Base-by-base conservation (phyloP, 2,888 invertebrate genomes). In the Germaria angustata region DNA sequence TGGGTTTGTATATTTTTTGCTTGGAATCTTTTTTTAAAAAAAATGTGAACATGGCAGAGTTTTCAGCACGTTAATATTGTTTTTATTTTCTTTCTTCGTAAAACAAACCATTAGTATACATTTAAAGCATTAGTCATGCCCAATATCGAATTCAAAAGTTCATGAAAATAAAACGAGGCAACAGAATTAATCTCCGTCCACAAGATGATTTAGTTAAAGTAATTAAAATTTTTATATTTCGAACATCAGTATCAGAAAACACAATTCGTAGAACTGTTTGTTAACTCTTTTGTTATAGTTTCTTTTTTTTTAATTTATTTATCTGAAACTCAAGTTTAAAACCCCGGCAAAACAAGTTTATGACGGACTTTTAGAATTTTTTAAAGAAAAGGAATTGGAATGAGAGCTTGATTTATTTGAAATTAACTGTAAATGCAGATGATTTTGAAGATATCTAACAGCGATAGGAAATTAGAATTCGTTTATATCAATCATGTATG, bases 91-190 rank as follows among this genome's bases (percentile, higher is more conserved):
- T 57, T 75, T 78, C 80, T 89, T 88, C 90, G 90, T 90, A 90
- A 90, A 91, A 90, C 90, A 91, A 90, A 91, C 90, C 90, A 90
- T 90, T 90, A 91, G 89, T 32, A 36, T 22, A 69, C 89, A 87
- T 88, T 88, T 90, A 89, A 91, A 89, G 87, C 90, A 90, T 90
- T 91, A 89, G 88, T 90, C 91, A 90, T 87, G 87, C 87, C 81
- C 84, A 85, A 85, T 85, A 68, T 77, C 68, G 51, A 59, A 77
- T 77, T 68, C 61, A 59, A 51, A 59, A 22, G 34, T 22, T 39
- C 81, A 81, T 32, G 34, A 61, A 20, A 34, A 32, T 11, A 44
- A 65, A 36, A 53, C 1, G 11, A 28, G 41, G 32, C n/a, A 32
- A 44, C 28, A 44, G 69, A 51, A 75, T 75, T 66, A 66, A 75